Evolutionary conservation across 2,888 invertebrate species (phyloP), one percentile per base, ranked within the genome.

Genomic region (Catonia carolina): DNA sequence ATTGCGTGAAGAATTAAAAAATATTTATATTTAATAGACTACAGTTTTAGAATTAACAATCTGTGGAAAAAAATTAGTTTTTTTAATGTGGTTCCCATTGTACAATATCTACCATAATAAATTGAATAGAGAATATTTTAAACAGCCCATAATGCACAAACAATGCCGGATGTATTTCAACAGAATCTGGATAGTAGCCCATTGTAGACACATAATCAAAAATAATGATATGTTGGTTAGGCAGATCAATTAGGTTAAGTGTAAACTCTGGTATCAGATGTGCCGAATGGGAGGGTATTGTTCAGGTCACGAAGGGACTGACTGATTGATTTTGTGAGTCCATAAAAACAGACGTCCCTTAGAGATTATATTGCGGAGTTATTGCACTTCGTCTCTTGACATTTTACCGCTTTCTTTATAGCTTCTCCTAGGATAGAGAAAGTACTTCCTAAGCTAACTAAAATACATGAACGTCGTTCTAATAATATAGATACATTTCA

Each of bases 281-380:
- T 17, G 41, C 18, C 17, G 41, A 41, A 17, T 8, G 23, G 20
- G 18, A 45, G 45, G 22, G 45, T 12, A 23, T 45, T 45, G 45
- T 45, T n/a, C 27, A 2, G 45, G 45, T 45, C 45, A 45, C 45
- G 45, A 18, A 22, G 45, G 45, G 27, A 45, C 45, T 45, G 27
- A 45, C 45, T 45, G 45, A 45, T 45, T 45, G 45, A 45, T 45
- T 45, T 45, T 45, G 45, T 27, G 45, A 45, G 45, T 45, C 45
- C 7, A 45, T 45, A 45, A 45, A 45, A 45, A 45, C 45, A 45
- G 45, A 45, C 45, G 45, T 45, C 45, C 22, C 27, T 22, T 45
- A 22, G 45, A 45, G 45, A 45, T 45, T 45, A 45, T 45, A 45
- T 45, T 45, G 23, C 14, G 15, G 23, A 23, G 45, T 45, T 45